Evolutionary conservation across 2,113 vertebrate species (phyloP).

Genomic region (Monopterus albus): DNA sequence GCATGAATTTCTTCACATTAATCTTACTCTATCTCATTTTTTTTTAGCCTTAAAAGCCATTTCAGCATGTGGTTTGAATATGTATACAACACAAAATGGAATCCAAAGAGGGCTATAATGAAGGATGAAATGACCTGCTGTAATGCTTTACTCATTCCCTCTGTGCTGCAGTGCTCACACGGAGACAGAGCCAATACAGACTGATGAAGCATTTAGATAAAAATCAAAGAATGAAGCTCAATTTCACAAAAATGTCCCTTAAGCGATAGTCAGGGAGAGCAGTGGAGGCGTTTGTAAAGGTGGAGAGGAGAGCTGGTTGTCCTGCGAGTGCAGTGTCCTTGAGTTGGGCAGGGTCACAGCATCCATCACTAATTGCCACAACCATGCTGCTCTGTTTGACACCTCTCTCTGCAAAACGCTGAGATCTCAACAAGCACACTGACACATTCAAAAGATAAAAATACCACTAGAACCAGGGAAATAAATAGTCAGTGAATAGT

Average conservation of each 20-base stretch:
- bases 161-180: conserved; percentile 38
- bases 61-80: conserved; percentile 45
- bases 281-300: conserved; percentile 35
- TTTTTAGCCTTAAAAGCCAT: conserved; percentile 26
- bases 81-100: conserved; percentile 42
- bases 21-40: conserved; percentile 46
- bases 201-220: conserved; percentile 58
- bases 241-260: conserved; percentile 46
- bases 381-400: conserved; percentile 52
- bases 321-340: conserved; percentile 65
- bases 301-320: conserved; percentile 18
- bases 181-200: conserved; percentile 45
- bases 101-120: conserved; percentile 15
- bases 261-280: conserved; percentile 36
- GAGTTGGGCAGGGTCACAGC: conserved; percentile 60
- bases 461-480: not conserved
- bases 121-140: conserved; percentile 50
- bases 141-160: conserved; percentile 54
- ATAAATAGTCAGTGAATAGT: not conserved
- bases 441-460: conserved; percentile 37
- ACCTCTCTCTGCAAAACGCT: conserved; percentile 41
- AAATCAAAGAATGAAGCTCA: conserved; percentile 47
- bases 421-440: conserved; percentile 29
- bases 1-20: conserved; percentile 56
- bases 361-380: conserved; percentile 68